Base-by-base conservation (phyloP, 2,888 invertebrate species). In the Chloroclystis v-ata region DNA sequence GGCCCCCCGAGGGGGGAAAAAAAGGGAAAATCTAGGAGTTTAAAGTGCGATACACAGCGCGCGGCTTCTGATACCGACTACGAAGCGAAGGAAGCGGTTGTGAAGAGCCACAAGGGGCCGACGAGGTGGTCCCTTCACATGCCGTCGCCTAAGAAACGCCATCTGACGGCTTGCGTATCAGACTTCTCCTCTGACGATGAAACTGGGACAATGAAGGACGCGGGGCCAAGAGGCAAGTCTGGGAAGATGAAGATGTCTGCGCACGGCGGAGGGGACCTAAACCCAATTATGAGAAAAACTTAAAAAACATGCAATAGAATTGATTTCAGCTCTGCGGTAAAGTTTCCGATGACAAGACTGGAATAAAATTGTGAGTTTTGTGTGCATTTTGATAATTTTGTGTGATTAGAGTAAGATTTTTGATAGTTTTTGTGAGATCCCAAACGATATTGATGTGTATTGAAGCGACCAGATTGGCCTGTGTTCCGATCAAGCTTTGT, bases 1-100 rank as follows among this genome's bases (percentile, higher is more conserved):
- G 77, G 74, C 85, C 86, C 87, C 85, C 86, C 77, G 71, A 82
- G 85, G 86, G 87, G 86, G 87, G 86, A 82, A 65, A 85, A 86
- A 84, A 86, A 83, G 76, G 84, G 68, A 56, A 84, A 82, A 59
- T 63, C 67, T 32, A 65, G 78, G 54, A 72, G 63, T 59, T 53
- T 73, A 33, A 85, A 83, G 60, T 67, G 54, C 40, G 82, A 82
- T 28, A 65, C 68, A 12, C 83, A 81, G 53, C 68, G 79, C 37
- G 78, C 85, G 2, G 84, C 81, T 2, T 86, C 86, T 0, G 86
- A 86, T 53, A 85, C 84, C 0, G 86, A 86, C 56, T 79, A 87
- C 57, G 85, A 83, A 46, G 75, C 73, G 13, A 69, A 77, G 37
- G 77, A 80, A 26, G 54, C 60, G 16, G 67, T 58, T 37, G 71